These are phyloP conservation scores for Sitophilus oryzae DNA, from an alignment of 1,140 invertebrate genomes.

Conservation along the genomic window DNA sequence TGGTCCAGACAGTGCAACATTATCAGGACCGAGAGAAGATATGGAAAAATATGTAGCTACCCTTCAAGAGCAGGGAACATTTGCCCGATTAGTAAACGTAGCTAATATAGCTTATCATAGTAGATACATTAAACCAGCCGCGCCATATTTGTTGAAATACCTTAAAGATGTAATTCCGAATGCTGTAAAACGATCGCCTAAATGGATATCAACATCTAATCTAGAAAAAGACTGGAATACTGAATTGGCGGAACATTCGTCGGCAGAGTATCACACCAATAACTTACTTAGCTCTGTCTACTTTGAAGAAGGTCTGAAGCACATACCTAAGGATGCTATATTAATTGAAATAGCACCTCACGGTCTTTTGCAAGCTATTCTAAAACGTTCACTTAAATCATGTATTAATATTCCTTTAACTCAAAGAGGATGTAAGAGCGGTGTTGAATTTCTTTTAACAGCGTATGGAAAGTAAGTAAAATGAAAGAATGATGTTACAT, in stretches of 20 bases:
- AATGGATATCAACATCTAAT: conserved; percentile 86
- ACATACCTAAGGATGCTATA: conserved; percentile 74
- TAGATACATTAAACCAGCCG: conserved; percentile 68
- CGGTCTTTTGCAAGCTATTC: conserved; percentile 67
- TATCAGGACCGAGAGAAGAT: conserved; percentile 73
- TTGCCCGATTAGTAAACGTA: conserved; percentile 75
- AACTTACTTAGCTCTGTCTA: conserved; percentile 80
- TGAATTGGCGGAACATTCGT: conserved; percentile 61
- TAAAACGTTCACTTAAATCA: conserved; percentile 52
- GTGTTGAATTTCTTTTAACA: conserved; percentile 60
- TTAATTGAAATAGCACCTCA: conserved; percentile 80
- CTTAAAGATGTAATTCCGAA: conserved; percentile 64
- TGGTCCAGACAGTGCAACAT: conserved; percentile 72
- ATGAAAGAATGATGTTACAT: too few species aligned
- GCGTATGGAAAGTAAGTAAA: conserved; percentile 64
- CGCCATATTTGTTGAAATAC: conserved; percentile 66
- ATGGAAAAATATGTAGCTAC: conserved; percentile 65
- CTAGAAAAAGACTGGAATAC: conserved; percentile 72
- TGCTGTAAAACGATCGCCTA: conserved; percentile 62
- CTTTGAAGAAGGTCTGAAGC: conserved; percentile 74
- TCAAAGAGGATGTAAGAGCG: conserved; percentile 66
- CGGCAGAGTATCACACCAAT: conserved; percentile 90
- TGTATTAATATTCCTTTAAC: conserved; percentile 74
- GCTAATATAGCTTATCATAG: conserved; percentile 84
- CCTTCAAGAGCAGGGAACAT: conserved; percentile 66